Conservation (phyloP, 2,113 vertebrate species). For the Gavialis gangeticus region DNA sequence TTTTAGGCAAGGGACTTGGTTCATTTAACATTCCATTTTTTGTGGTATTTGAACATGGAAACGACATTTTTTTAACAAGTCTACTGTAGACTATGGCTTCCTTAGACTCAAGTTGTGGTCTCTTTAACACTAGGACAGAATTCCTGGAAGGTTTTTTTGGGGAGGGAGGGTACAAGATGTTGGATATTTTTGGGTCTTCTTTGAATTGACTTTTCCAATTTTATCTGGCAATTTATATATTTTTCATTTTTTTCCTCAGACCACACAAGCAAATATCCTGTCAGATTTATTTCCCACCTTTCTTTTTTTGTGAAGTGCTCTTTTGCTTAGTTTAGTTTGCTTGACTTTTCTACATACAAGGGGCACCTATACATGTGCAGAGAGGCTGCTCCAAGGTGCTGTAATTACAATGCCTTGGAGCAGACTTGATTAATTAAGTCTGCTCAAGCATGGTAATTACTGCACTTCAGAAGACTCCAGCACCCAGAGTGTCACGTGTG, state of each 20-base stretch:
- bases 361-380: too few relatives aligned
- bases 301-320: neutral
- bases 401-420: too few relatives aligned
- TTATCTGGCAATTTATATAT: neutral
- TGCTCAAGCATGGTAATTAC: too few relatives aligned
- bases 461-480: too few relatives aligned
- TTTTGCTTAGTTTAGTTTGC: neutral
- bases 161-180: neutral
- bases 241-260: neutral
- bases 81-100: neutral
- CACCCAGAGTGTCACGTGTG: too few relatives aligned
- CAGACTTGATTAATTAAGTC: too few relatives aligned
- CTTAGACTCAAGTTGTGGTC: neutral
- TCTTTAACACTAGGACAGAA: neutral
- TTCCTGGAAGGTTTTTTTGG: neutral
- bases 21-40: neutral
- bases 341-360: conserved; percentile 1
- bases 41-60: neutral
- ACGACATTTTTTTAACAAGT: neutral
- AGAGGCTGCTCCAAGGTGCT: too few relatives aligned
- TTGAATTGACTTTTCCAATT: conserved; percentile 17
- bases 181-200: neutral
- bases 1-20: neutral
- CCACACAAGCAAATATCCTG: neutral
- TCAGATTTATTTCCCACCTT: conserved; percentile 8